phyloP scores from a whole-genome alignment of 2,888 invertebrate genomes.

The Drosophila fulvimacula region DNA sequence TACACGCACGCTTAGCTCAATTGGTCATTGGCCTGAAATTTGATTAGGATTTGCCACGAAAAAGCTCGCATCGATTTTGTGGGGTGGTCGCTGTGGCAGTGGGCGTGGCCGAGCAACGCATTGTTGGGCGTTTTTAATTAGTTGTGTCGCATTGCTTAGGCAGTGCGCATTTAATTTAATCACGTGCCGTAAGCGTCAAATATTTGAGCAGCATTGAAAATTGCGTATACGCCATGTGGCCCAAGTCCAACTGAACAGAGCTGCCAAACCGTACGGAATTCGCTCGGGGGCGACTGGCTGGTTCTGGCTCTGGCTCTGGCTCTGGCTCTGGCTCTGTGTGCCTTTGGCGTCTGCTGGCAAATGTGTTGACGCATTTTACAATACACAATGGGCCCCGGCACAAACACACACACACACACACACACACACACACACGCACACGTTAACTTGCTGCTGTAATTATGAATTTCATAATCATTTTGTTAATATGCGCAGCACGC shows the following conservation, averaged over 20 bases:
- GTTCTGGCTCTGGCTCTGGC: background rate
- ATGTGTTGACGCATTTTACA: constrained; percentile 79
- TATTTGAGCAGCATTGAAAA: constrained; percentile 73
- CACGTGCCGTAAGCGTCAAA: constrained; percentile 76
- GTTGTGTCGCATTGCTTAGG: constrained; percentile 69
- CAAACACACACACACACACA: constrained; percentile 24
- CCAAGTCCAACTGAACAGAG: constrained; percentile 30
- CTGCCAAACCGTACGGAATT: constrained; percentile 24
- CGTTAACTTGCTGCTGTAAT: constrained; percentile 57
- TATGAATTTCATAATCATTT: constrained; percentile 81
- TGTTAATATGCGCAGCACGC: constrained; percentile 80
- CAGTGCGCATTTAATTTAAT: constrained; percentile 71
- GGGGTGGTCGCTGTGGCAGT: background rate
- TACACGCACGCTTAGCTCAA: constrained; percentile 22
- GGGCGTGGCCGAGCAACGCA: constrained; percentile 36
- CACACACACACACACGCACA: constrained; percentile 13
- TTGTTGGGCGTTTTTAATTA: constrained; percentile 72
- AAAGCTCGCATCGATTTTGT: constrained; percentile 42
- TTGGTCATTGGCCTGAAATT: constrained; percentile 58
- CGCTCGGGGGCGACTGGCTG: constrained; percentile 10
- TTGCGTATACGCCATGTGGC: constrained; percentile 73
- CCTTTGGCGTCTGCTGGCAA: constrained; percentile 56
- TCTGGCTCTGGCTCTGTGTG: background rate
- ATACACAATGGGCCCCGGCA: constrained; percentile 71
- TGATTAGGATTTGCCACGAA: constrained; percentile 45